Base-by-base conservation (phyloP, 2,113 vertebrate species). In the Takifugu bimaculatus region DNA sequence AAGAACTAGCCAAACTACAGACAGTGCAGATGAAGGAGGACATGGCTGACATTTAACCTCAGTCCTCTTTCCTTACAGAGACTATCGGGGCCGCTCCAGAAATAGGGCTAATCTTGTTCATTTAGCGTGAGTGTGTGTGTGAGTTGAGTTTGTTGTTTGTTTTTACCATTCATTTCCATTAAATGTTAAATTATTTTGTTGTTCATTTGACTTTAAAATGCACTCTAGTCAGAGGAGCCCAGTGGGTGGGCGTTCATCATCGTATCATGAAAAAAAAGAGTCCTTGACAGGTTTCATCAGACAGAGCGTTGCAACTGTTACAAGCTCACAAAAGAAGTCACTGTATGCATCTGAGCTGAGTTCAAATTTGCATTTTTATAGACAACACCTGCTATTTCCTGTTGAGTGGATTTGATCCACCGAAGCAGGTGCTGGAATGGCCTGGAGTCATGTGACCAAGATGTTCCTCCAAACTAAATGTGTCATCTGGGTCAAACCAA, bases 21-120 rank as follows among this genome's bases (percentile, higher is more conserved):
- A 98, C 94, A 76, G 97, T 99, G 79, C 94, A 96, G 76, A 91
- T 99, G 93, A 95, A 96, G 68, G 94, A 98, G 90, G 96, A 97
- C 85, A 95, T 96, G 91, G 91, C 94, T 87, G 94, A 96, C 82
- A 92, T 98, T 80, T 96, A 92, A 81, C 88, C 82, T 82, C 56
- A 57, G 65, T 92, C 72, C 68, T 71, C 70, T 50, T 68, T 78
- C 72, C 65, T 58, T 9, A 13, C 70, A 67, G 70, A 75, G 79
- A 80, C 70, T 72, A 74, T 83, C 74, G 44, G 45, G 57, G 72
- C 78, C 10, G 6, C 65, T 58, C 58, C 54, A 78, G 69, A 27
- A 68, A 72, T 71, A 60, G 70, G 62, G 62, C 82, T 79, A 85
- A 78, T 74, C 72, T 80, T 86, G 85, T 82, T 84, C 81, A 75